A percentile compares a stretch with the other conserved stretches of the same genome.
phyloP scores from a whole-genome alignment of 2,797 vertebrate species.

The Anguilla anguilla region DNA sequence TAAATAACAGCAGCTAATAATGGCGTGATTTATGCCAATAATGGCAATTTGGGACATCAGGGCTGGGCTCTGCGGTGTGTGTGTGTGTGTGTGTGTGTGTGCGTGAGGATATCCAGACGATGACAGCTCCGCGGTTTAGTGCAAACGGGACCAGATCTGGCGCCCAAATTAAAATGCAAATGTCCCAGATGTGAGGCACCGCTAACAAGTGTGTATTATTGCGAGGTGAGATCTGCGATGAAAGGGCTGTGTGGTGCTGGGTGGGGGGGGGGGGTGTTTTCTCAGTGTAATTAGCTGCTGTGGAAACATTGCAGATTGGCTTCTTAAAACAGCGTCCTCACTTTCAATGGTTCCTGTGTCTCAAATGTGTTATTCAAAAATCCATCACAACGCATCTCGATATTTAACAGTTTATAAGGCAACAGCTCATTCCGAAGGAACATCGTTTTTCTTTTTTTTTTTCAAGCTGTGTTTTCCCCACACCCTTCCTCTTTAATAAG shows the following conservation, averaged over 20 bases:
- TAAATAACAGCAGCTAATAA: constrained; percentile 86
- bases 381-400: neutral
- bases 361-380: neutral
- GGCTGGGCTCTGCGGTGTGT: neutral
- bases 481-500: neutral
- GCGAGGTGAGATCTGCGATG: neutral
- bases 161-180: constrained; percentile 9
- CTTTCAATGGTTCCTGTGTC: neutral
- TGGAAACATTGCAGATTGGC: neutral
- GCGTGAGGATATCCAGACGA: neutral
- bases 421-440: no score
- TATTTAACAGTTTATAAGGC: neutral
- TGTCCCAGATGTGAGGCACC: neutral
- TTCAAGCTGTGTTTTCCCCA: neutral
- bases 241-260: neutral
- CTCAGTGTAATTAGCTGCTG: neutral
- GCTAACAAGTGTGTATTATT: neutral
- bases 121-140: neutral
- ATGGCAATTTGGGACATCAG: constrained; percentile 57
- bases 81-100: constrained; percentile 9
- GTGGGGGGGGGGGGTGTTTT: neutral
- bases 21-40: constrained; percentile 77
- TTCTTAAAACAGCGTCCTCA: neutral
- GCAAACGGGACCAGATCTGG: neutral
- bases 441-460: no score